Percentiles rank a stretch among this genome's conserved stretches.
These are phyloP conservation scores for Tenualosa ilisha DNA, from an alignment of 2,797 vertebrate genomes.

Conservation along the genomic window DNA sequence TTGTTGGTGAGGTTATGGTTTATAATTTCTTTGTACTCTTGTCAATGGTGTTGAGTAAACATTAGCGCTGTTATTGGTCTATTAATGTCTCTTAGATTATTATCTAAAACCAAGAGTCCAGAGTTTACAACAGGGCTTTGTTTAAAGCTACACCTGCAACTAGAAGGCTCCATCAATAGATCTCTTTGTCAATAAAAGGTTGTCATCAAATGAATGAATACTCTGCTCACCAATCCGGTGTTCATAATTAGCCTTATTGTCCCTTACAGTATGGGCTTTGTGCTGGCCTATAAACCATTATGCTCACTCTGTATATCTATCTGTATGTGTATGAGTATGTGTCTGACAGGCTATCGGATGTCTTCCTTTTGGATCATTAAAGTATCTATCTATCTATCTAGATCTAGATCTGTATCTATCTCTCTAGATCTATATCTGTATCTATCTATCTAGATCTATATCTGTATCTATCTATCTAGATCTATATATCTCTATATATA, in stretches of 20 bases:
- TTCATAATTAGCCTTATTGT: not conserved
- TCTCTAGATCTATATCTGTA: too few relatives aligned
- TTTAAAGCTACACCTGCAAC: not conserved
- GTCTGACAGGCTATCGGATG: too few relatives aligned
- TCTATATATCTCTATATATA: too few relatives aligned
- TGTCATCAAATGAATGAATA: not conserved
- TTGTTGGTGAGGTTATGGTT: not conserved
- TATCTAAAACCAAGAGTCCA: not conserved
- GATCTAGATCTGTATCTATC: too few relatives aligned
- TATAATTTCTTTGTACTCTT: not conserved
- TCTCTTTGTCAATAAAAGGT: not conserved
- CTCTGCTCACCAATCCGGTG: not conserved
- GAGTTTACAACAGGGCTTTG: not conserved
- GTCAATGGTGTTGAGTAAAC: slow-evolving; percentile 7
- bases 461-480: too few relatives aligned
- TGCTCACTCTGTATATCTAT: not conserved
- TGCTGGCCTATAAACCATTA: not conserved
- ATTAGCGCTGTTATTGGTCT: not conserved
- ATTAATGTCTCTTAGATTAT: slow-evolving; percentile 4
- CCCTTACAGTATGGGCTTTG: not conserved
- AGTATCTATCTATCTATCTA: too few relatives aligned
- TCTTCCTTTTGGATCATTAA: too few relatives aligned
- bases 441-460: too few relatives aligned
- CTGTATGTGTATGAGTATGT: too few relatives aligned
- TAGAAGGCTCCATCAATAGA: not conserved